These are phyloP conservation scores for Aspidiotus rigidus DNA, from an alignment of 2,888 invertebrate species.

Conservation along the genomic window DNA sequence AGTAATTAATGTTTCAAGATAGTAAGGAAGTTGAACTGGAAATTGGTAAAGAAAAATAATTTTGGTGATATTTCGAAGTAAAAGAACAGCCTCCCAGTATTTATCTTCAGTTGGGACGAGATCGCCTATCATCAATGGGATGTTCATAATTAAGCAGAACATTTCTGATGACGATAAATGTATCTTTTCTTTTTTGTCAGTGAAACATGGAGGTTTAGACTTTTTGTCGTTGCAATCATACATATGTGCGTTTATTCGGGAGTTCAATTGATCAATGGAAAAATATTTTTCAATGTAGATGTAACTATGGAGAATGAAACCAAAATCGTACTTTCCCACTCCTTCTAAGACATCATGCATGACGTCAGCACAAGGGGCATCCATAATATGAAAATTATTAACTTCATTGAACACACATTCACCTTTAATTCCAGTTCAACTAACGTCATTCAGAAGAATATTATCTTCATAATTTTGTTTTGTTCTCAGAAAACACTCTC, in stretches of 20 bases:
- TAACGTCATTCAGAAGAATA: constrained; percentile 13
- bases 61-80: constrained; percentile 19
- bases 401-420: constrained; percentile 33
- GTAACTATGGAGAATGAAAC: constrained; percentile 4
- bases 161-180: constrained; percentile 34
- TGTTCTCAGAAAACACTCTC: constrained; percentile 16
- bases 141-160: constrained; percentile 28
- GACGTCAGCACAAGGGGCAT: constrained; percentile 16
- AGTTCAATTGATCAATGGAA: background rate
- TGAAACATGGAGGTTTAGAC: background rate
- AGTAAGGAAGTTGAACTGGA: background rate
- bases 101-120: constrained; percentile 31
- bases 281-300: constrained; percentile 1
- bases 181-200: constrained; percentile 26
- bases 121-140: constrained; percentile 35
- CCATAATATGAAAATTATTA: constrained; percentile 25
- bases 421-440: constrained; percentile 33
- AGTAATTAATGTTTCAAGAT: constrained; percentile 5
- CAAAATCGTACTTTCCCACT: constrained; percentile 13
- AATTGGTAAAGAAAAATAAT: background rate
- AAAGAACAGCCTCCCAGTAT: constrained; percentile 33
- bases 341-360: constrained; percentile 28
- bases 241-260: background rate
- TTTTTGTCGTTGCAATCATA: background rate
- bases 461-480: constrained; percentile 26